Percentiles rank a stretch among this genome's conserved stretches.
These are phyloP conservation scores for Drosophila navojoa DNA, from an alignment of 1,140 invertebrate genomes.

Conservation along the genomic window DNA sequence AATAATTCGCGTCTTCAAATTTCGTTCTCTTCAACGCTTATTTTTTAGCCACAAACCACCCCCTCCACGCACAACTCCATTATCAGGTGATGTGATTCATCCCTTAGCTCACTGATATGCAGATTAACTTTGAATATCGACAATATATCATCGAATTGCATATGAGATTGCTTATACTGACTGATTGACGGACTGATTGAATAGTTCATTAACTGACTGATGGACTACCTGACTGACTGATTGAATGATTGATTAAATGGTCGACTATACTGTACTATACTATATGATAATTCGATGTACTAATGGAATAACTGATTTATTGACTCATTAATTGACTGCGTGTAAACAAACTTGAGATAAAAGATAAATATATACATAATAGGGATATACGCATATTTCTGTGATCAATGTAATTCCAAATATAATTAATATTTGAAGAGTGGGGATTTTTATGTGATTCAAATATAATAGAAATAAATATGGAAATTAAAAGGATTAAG, in stretches of 20 bases:
- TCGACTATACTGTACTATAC: too few relatives aligned
- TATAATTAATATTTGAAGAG: neutral
- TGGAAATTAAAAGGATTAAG: neutral
- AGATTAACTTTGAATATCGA: conserved; percentile 10
- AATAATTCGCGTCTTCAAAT: neutral
- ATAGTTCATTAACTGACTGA: neutral
- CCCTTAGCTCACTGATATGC: neutral
- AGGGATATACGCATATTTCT: too few relatives aligned
- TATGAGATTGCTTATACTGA: too few relatives aligned
- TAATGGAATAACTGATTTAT: too few relatives aligned
- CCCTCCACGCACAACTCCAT: neutral
- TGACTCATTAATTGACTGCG: too few relatives aligned
- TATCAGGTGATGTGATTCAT: conserved; percentile 1
- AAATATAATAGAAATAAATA: too few relatives aligned
- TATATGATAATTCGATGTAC: too few relatives aligned
- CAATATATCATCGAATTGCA: neutral
- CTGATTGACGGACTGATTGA: too few relatives aligned
- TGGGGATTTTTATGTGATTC: too few relatives aligned
- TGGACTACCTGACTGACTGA: too few relatives aligned
- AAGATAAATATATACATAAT: too few relatives aligned
- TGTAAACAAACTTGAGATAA: too few relatives aligned
- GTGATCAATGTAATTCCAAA: neutral
- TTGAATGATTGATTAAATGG: neutral
- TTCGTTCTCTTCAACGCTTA: neutral
- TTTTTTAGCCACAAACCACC: conserved; percentile 19